These are phyloP conservation scores for Endomychus coccineus DNA, from an alignment of 2,888 invertebrate genomes.

Conservation along the genomic window DNA sequence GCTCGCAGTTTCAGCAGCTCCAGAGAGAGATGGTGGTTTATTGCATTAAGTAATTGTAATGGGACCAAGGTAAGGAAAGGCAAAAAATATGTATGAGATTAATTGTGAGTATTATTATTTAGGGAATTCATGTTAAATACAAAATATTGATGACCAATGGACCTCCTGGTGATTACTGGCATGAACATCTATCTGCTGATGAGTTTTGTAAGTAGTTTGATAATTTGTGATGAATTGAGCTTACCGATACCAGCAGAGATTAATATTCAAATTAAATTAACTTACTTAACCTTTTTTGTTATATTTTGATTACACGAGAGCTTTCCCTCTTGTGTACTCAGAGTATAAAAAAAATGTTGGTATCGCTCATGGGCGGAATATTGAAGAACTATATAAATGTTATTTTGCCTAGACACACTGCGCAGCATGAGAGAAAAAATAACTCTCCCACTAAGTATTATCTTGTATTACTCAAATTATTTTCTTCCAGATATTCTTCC, in stretches of 20 bases:
- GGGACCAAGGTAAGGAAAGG: slow-evolving; percentile 48
- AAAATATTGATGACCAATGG: slow-evolving; percentile 86
- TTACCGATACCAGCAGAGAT: no score
- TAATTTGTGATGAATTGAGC: slow-evolving; percentile 13
- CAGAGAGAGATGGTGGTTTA: slow-evolving; percentile 91
- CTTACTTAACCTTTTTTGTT: no score
- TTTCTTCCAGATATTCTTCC: slow-evolving; percentile 72
- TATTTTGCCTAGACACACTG: no score
- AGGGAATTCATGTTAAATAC: slow-evolving; percentile 74
- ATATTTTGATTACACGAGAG: no score
- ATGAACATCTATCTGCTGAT: slow-evolving; percentile 88
- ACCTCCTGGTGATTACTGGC: slow-evolving; percentile 70
- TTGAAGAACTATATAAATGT: no score
- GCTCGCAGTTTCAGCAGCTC: slow-evolving; percentile 68
- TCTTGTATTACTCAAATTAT: slow-evolving; percentile 1
- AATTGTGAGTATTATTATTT: slow-evolving; percentile 19
- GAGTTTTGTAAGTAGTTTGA: slow-evolving; percentile 75
- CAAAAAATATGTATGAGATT: neutral
- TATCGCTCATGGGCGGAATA: no score
- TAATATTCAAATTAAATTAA: no score
- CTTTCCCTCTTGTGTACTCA: no score
- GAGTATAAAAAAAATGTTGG: no score
- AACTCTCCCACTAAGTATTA: no score
- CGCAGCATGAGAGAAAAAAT: no score
- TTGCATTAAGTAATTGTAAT: slow-evolving; percentile 77